phyloP scores from a whole-genome alignment of 2,797 vertebrate species.

The Menidia menidia region DNA sequence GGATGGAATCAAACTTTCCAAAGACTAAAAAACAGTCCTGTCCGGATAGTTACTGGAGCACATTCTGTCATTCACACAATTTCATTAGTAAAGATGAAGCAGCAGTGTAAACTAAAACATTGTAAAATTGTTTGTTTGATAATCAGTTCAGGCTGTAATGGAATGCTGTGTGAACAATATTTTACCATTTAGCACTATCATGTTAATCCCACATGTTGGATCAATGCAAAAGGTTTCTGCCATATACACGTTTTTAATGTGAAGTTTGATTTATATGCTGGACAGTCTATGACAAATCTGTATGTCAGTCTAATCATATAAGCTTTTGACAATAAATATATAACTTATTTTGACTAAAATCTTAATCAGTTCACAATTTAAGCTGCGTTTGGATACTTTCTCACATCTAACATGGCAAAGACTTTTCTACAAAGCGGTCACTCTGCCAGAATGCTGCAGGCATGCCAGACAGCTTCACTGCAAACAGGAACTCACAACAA shows the following conservation, averaged over 20 bases:
- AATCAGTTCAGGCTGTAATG: too few relatives aligned
- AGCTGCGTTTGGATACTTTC: constrained; percentile 29
- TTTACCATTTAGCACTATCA: too few relatives aligned
- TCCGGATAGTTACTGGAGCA: too few relatives aligned
- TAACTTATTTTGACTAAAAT: background rate
- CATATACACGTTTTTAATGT: background rate
- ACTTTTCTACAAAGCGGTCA: constrained; percentile 28
- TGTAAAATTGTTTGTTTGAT: too few relatives aligned
- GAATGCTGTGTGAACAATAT: too few relatives aligned
- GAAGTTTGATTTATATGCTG: background rate
- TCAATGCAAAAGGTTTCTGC: too few relatives aligned
- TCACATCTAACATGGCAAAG: constrained; percentile 39
- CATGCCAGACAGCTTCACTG: constrained; percentile 31
- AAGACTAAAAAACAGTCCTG: too few relatives aligned
- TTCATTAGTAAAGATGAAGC: too few relatives aligned
- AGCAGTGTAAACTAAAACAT: too few relatives aligned
- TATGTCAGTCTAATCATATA: background rate
- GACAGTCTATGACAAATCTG: background rate
- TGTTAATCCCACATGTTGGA: too few relatives aligned
- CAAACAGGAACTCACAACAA: constrained; percentile 63
- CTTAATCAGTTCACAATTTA: background rate
- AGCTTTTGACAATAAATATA: constrained; percentile 7
- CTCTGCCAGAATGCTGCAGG: constrained; percentile 38
- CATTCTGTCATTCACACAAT: too few relatives aligned
- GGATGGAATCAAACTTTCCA: too few relatives aligned